A percentile compares a stretch with the other conserved stretches of the same genome.
Conservation (phyloP, 2,888 invertebrate species). For the Dione juno region DNA sequence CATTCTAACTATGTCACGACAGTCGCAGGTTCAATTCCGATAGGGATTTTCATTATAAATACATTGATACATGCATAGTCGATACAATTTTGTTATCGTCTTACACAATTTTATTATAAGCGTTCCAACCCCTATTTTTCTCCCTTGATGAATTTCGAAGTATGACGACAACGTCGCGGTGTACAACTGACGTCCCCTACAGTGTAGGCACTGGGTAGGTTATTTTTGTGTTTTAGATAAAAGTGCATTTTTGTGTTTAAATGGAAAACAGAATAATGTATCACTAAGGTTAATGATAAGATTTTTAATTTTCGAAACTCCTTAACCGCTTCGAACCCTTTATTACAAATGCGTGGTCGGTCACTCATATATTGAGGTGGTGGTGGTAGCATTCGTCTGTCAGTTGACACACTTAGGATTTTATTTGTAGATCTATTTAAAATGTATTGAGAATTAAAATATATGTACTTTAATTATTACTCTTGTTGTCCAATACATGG, state of each 20-base stretch:
- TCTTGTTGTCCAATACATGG: too few species aligned
- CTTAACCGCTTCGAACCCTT: too few species aligned
- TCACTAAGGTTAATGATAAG: background rate
- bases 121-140: conserved; percentile 12
- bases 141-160: conserved; percentile 15
- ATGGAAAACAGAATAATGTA: background rate
- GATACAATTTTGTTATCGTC: conserved; percentile 5
- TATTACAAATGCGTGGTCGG: too few species aligned
- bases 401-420: too few species aligned
- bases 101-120: conserved; percentile 7
- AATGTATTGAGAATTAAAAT: too few species aligned
- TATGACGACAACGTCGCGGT: background rate
- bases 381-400: too few species aligned
- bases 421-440: too few species aligned
- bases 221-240: background rate
- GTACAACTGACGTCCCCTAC: conserved; percentile 5
- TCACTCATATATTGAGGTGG: too few species aligned
- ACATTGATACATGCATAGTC: background rate
- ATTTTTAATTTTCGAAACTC: too few species aligned
- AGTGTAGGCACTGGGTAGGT: background rate
- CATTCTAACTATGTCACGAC: too few species aligned
- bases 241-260: background rate
- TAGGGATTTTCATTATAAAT: background rate
- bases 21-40: too few species aligned
- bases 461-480: too few species aligned